These are phyloP conservation scores for Leptinotarsa haldemani DNA, from an alignment of 2,888 invertebrate species.

Conservation along the genomic window DNA sequence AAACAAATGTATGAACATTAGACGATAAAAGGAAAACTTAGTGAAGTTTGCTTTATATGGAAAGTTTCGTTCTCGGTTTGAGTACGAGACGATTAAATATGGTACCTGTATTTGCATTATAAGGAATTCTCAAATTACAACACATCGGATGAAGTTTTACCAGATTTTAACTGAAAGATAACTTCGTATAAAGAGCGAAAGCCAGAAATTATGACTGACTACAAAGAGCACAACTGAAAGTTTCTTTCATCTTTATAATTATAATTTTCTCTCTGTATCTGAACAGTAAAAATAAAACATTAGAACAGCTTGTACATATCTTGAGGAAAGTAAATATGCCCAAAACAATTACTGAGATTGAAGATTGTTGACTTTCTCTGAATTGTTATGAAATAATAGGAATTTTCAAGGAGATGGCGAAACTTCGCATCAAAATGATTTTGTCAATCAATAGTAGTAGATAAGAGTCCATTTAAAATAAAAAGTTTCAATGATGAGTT, in stretches of 20 bases:
- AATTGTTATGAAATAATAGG: no score
- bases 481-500: no score
- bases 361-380: no score
- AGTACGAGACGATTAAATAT: slow-evolving; percentile 13
- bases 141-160: slow-evolving; percentile 24
- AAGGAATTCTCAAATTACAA: slow-evolving; percentile 12
- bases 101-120: slow-evolving; percentile 24
- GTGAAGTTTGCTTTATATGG: slow-evolving; percentile 5
- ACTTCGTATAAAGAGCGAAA: slow-evolving; percentile 9
- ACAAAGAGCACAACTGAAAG: slow-evolving; percentile 8
- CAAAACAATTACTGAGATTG: no score
- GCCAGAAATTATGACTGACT: background rate
- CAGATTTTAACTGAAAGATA: slow-evolving; percentile 22
- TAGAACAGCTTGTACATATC: background rate
- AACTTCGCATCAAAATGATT: no score
- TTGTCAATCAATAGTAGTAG: no score
- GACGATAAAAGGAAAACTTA: background rate
- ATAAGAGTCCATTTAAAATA: no score
- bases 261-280: slow-evolving; percentile 7
- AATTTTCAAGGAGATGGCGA: no score
- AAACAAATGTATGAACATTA: background rate
- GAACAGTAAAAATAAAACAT: background rate
- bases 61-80: slow-evolving; percentile 3
- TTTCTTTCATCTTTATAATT: slow-evolving; percentile 11
- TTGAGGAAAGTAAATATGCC: background rate